A percentile compares a stretch with the other conserved stretches of the same genome.
Conservation (phyloP, 1,140 invertebrate genomes). For the Zaprionus taronus region DNA sequence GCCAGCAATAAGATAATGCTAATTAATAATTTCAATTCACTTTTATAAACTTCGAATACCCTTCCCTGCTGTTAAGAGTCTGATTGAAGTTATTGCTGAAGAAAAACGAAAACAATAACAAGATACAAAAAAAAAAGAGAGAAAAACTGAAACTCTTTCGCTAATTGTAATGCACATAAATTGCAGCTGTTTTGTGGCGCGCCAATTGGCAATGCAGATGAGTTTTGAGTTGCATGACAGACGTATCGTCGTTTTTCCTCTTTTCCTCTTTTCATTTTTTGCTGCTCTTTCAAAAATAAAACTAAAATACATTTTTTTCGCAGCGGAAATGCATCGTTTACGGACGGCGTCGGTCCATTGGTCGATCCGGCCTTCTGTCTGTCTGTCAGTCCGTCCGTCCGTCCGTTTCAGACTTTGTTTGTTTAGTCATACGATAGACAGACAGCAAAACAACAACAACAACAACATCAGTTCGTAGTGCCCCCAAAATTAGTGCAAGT, state of each 20-base stretch:
- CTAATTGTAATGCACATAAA: conserved; percentile 77
- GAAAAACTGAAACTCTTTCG: conserved; percentile 53
- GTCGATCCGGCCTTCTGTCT: conserved; percentile 37
- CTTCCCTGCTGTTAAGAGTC: not conserved
- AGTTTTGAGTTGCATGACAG: conserved; percentile 55
- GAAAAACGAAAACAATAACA: conserved; percentile 12
- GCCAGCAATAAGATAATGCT: not conserved
- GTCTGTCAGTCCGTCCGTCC: no score
- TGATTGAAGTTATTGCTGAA: not conserved
- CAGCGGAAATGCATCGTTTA: conserved; percentile 80
- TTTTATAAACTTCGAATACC: conserved; percentile 10
- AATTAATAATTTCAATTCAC: conserved; percentile 17
- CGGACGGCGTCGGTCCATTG: conserved; percentile 38
- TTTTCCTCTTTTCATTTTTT: conserved; percentile 12
- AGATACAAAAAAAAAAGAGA: conserved; percentile 22
- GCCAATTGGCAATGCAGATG: conserved; percentile 78
- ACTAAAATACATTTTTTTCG: conserved; percentile 52
- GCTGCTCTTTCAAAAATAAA: conserved; percentile 43
- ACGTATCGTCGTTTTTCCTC: conserved; percentile 5
- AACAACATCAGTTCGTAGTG: conserved; percentile 2
- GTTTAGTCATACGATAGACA: conserved; percentile 66
- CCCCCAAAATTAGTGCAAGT: conserved; percentile 73
- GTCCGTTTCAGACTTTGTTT: conserved; percentile 45
- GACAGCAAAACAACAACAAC: conserved; percentile 10
- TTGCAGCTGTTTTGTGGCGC: conserved; percentile 60